Conservation (phyloP, 2,113 vertebrate species). For the Colistium nudipinnis region DNA sequence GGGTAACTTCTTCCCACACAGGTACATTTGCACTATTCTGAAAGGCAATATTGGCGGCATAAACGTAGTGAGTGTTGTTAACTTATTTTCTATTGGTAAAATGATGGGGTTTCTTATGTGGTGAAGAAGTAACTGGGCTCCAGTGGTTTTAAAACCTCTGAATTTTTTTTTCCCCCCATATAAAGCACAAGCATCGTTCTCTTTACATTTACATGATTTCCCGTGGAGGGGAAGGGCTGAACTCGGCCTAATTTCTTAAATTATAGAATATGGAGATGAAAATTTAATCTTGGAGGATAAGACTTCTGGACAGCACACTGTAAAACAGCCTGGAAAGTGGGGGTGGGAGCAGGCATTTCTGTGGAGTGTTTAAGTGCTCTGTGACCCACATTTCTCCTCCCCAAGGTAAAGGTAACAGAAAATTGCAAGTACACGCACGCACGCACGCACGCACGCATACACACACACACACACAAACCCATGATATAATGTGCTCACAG, state of each 20-base stretch:
- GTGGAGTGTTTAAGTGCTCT: slow-evolving; percentile 66
- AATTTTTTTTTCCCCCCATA: slow-evolving; percentile 4
- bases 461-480: slow-evolving; percentile 12
- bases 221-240: slow-evolving; percentile 41
- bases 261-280: slow-evolving; percentile 70
- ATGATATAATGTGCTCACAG: background rate
- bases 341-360: slow-evolving; percentile 48
- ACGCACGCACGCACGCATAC: background rate
- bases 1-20: background rate
- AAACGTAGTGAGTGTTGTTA: background rate
- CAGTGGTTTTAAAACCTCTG: slow-evolving; percentile 5
- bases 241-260: slow-evolving; percentile 57
- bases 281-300: slow-evolving; percentile 53
- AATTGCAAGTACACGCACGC: slow-evolving; percentile 1
- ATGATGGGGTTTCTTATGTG: background rate
- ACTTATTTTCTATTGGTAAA: background rate
- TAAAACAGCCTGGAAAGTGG: slow-evolving; percentile 37
- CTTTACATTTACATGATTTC: slow-evolving; percentile 30
- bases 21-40: background rate
- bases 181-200: slow-evolving; percentile 8
- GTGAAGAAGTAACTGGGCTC: background rate
- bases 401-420: slow-evolving; percentile 62
- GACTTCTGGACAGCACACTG: slow-evolving; percentile 47
- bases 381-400: slow-evolving; percentile 69
- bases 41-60: background rate